Evolutionary conservation across 2,888 invertebrate species (phyloP), one percentile per base, ranked within the genome.

Genomic region (Melinopterus prodromus): DNA sequence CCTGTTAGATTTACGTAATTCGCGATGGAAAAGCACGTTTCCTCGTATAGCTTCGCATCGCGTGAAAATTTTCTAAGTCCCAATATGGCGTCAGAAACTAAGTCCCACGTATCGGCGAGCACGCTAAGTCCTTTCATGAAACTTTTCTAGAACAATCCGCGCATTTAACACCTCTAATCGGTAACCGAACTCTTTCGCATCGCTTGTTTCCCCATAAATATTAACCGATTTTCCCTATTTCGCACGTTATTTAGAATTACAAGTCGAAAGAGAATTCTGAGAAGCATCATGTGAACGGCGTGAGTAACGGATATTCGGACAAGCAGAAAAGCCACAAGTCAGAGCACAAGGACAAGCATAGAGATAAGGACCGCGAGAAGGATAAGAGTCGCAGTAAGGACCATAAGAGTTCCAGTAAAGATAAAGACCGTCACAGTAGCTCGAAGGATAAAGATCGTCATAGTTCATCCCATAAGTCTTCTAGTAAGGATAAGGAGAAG

Each of bases 81-180:
- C 94, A 95, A 95, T 94, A 95, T 95, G 95, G 95, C 95, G 95
- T 93, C 95, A 93, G 92, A 92, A 92, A 91, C 91, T 92, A 92
- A 93, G 93, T 93, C 92, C 93, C 92, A 90, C 89, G 90, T 91
- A 81, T 80, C 74, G 69, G 53, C 53, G 53, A 53, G 53, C 53
- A 74, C 74, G 74, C 74, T 37, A 74, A 74, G n/a, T 76, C 35
- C 75, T 35, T 75, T 35, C 35, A 53, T n/a, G 38, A 35, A 38
- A 16, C n/a, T 76, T 76, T 76, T 38, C 37, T 53, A 53, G 53
- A 53, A 53, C 53, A 12, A 53, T 53, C 53, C 7, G 53, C 71
- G 26, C 16, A 71, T 71, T 71, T 26, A 71, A 71, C 26, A 14
- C 7, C 9, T 71, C 71, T 26, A 71, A 71, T 71, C 16, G 9